These are phyloP conservation scores for Sturnus vulgaris DNA, from an alignment of 2,113 vertebrate species.

Conservation along the genomic window DNA sequence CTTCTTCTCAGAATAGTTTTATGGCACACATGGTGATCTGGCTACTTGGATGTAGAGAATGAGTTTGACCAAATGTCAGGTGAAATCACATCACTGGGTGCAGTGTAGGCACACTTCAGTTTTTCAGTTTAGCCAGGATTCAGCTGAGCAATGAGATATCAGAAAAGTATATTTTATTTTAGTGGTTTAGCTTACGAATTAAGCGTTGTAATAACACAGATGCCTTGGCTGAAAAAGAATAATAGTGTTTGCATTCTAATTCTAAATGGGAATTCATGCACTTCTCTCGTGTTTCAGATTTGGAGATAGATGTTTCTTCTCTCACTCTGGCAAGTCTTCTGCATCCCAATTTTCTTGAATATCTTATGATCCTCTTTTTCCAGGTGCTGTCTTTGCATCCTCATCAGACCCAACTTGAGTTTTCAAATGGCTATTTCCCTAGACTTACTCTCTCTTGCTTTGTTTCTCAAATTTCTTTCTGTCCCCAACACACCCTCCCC, in stretches of 20 bases:
- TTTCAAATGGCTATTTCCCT: neutral
- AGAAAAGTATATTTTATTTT: neutral
- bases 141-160: neutral
- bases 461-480: neutral
- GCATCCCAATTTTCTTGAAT: neutral
- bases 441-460: neutral
- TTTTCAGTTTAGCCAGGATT: neutral
- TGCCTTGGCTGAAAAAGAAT: neutral
- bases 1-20: neutral
- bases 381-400: neutral
- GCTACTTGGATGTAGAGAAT: neutral
- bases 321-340: neutral
- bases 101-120: neutral
- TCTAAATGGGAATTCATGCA: neutral
- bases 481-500: rapidly evolving
- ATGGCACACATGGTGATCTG: neutral
- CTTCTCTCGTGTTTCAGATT: neutral
- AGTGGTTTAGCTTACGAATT: neutral
- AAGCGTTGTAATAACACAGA: neutral
- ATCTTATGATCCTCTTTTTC: neutral
- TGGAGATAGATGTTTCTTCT: neutral
- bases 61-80: neutral
- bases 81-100: neutral
- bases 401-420: neutral
- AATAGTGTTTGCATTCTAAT: neutral